These are phyloP conservation scores for Catharus fuscescens DNA, from an alignment of 2,113 vertebrate genomes.

Conservation along the genomic window DNA sequence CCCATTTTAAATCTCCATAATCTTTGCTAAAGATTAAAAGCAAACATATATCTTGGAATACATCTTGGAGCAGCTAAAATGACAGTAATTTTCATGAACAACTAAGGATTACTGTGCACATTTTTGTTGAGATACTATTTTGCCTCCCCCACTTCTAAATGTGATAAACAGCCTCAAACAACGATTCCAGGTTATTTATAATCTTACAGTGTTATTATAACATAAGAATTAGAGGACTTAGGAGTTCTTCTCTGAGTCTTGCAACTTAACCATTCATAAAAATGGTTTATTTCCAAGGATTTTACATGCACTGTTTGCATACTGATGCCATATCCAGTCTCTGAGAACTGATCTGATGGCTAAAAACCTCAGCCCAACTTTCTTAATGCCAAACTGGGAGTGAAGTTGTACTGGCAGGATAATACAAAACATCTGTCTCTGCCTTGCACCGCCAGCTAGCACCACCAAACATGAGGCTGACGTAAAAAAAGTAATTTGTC, in stretches of 20 bases:
- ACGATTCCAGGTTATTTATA: not conserved
- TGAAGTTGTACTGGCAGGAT: not conserved
- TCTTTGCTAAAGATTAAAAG: not conserved
- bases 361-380: not conserved
- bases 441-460: not conserved
- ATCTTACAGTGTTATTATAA: not conserved
- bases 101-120: not conserved
- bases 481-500: not conserved
- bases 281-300: not conserved
- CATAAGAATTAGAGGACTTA: not conserved
- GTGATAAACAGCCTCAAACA: not conserved
- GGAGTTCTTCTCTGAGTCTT: not conserved
- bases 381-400: not conserved
- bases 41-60: not conserved
- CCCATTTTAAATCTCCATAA: not conserved
- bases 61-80: not conserved
- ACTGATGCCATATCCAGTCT: not conserved
- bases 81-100: not conserved
- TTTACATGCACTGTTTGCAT: not conserved
- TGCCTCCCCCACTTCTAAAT: not conserved
- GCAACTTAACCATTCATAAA: not conserved
- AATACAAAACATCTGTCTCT: not conserved
- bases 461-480: not conserved
- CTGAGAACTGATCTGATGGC: not conserved
- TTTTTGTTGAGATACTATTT: not conserved